A percentile compares a stretch with the other conserved stretches of the same genome.
These are phyloP conservation scores for Perca schrenkii DNA, from an alignment of 2,113 vertebrate genomes.

Conservation along the genomic window DNA sequence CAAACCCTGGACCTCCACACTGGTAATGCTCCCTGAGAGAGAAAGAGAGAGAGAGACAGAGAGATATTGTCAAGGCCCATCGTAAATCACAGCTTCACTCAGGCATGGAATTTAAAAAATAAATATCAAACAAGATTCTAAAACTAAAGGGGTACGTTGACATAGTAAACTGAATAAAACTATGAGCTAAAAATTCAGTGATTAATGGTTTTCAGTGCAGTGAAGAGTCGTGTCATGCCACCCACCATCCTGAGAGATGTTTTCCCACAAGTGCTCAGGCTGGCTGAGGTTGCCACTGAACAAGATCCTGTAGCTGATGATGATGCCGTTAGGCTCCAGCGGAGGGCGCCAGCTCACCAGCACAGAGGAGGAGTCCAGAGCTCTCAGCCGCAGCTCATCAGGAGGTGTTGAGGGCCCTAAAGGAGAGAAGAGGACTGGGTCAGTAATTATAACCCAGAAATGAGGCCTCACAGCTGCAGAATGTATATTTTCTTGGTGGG, in stretches of 20 bases:
- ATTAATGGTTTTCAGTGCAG: not conserved
- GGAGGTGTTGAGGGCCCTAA: slow-evolving; percentile 94
- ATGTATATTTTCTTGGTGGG: slow-evolving; percentile 50
- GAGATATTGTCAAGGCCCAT: not conserved
- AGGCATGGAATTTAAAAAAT: not conserved
- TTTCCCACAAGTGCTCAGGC: slow-evolving; percentile 92
- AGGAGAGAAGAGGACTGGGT: slow-evolving; percentile 50
- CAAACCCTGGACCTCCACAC: slow-evolving; percentile 90
- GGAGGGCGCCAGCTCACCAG: slow-evolving; percentile 96
- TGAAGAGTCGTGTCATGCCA: not conserved
- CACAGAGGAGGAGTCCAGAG: slow-evolving; percentile 90
- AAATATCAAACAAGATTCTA: not conserved
- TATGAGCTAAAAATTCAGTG: not conserved
- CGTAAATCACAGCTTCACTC: not conserved
- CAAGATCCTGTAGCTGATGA: slow-evolving; percentile 91
- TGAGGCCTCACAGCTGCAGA: slow-evolving; percentile 64
- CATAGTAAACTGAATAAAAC: not conserved
- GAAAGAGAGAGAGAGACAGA: slow-evolving; percentile 28
- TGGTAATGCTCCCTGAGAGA: slow-evolving; percentile 90
- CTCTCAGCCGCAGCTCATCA: slow-evolving; percentile 90
- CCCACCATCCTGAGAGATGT: slow-evolving; percentile 92
- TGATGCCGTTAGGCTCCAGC: slow-evolving; percentile 93
- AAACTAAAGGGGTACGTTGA: not conserved
- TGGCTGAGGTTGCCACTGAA: slow-evolving; percentile 91
- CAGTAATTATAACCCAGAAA: slow-evolving; percentile 71